phyloP scores from a whole-genome alignment of 2,888 invertebrate species.

The Acrobasis consociella region DNA sequence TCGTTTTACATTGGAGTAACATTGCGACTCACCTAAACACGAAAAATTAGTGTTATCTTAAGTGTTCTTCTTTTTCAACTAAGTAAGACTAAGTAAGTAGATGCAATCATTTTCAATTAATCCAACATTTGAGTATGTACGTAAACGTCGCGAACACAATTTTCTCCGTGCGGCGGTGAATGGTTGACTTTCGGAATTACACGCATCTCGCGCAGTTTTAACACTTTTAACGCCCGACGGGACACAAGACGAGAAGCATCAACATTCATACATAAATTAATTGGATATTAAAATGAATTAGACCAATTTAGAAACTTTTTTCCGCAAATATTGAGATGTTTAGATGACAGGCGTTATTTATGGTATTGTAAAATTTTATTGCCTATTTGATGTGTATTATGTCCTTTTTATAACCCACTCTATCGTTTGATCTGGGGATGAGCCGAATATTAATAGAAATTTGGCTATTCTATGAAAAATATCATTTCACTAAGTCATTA shows the following conservation, averaged over 20 bases:
- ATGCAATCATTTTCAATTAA: constrained; percentile 5
- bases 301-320: constrained; percentile 24
- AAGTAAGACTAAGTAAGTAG: constrained; percentile 6
- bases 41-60: background rate
- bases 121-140: constrained; percentile 12
- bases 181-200: constrained; percentile 36
- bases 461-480: constrained; percentile 1
- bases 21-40: background rate
- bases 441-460: constrained; percentile 12
- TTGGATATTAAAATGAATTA: constrained; percentile 24
- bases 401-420: constrained; percentile 15
- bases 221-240: constrained; percentile 18
- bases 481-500: background rate
- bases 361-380: constrained; percentile 18
- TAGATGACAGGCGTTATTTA: constrained; percentile 12
- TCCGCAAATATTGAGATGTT: constrained; percentile 17
- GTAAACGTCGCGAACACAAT: constrained; percentile 23
- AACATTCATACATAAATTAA: constrained; percentile 37
- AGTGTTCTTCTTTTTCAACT: background rate
- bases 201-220: constrained; percentile 26
- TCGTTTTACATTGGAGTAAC: too few relatives aligned
- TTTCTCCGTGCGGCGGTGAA: constrained; percentile 28
- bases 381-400: constrained; percentile 9
- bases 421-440: background rate
- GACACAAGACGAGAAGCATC: constrained; percentile 26